These are phyloP conservation scores for Stenichneumon culpator DNA, from an alignment of 2,888 invertebrate genomes.

Conservation along the genomic window DNA sequence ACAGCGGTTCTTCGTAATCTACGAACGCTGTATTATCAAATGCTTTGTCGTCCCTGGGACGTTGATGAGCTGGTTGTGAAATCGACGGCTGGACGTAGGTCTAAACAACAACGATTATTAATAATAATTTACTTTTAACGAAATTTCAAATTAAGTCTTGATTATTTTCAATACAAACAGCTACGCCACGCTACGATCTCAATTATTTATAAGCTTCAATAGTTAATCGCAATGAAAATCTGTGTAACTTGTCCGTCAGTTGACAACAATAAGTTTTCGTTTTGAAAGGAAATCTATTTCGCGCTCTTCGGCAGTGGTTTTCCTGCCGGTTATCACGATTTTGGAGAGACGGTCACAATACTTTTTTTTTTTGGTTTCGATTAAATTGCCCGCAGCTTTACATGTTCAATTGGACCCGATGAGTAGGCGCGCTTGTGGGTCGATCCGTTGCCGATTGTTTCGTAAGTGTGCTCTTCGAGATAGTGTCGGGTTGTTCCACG, in stretches of 20 bases:
- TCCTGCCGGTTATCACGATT: conserved; percentile 19
- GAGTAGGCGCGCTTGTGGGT: conserved; percentile 77
- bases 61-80: conserved; percentile 76
- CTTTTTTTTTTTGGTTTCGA: conserved; percentile 7
- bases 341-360: conserved; percentile 59
- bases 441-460: conserved; percentile 81
- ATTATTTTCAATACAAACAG: not conserved
- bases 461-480: conserved; percentile 83
- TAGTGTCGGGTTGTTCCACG: conserved; percentile 92
- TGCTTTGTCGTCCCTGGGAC: conserved; percentile 83
- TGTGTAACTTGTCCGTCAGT: too few relatives aligned
- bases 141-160: not conserved
- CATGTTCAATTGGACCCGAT: conserved; percentile 84
- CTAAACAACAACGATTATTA: conserved; percentile 73
- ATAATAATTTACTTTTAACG: not conserved
- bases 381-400: conserved; percentile 82
- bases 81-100: conserved; percentile 82
- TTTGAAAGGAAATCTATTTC: too few relatives aligned
- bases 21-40: conserved; percentile 92
- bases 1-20: conserved; percentile 93
- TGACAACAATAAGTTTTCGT: too few relatives aligned
- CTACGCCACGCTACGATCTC: not conserved
- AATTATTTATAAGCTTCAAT: not conserved
- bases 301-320: not conserved
- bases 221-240: too few relatives aligned